phyloP scores from a whole-genome alignment of 2,888 invertebrate genomes.

The Tridacna crocea region DNA sequence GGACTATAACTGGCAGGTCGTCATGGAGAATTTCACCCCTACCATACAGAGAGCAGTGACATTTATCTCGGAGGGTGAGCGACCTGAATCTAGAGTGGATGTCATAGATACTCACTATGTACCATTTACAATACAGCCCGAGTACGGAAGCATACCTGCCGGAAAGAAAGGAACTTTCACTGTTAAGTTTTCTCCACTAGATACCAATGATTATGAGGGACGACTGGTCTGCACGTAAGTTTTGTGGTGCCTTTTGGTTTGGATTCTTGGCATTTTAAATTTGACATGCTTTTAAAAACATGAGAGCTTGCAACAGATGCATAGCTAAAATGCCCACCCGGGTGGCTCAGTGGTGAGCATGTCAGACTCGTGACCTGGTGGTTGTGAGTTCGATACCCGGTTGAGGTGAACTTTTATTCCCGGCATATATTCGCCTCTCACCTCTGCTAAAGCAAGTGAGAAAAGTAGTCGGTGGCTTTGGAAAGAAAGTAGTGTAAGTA shows the following conservation, averaged over 20 bases:
- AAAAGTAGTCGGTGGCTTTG: too few relatives aligned
- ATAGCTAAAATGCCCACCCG: too few relatives aligned
- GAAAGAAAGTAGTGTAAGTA: too few relatives aligned
- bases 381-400: too few relatives aligned
- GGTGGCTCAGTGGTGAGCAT: too few relatives aligned
- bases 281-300: background rate
- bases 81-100: slow-evolving; percentile 77
- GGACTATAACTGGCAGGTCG: slow-evolving; percentile 83
- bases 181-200: slow-evolving; percentile 83
- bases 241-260: background rate
- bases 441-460: too few relatives aligned
- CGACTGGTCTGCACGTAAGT: slow-evolving; percentile 82
- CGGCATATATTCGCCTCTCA: too few relatives aligned
- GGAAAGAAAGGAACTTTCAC: slow-evolving; percentile 78
- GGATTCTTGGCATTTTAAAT: background rate
- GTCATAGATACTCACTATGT: slow-evolving; percentile 75
- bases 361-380: too few relatives aligned
- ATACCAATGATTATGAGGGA: slow-evolving; percentile 83
- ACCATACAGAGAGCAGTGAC: slow-evolving; percentile 79
- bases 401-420: too few relatives aligned
- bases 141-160: slow-evolving; percentile 79
- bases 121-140: slow-evolving; percentile 84
- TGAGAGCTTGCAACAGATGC: too few relatives aligned
- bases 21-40: slow-evolving; percentile 81
- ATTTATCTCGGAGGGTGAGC: slow-evolving; percentile 77